Conservation (phyloP, 2,113 vertebrate genomes). For the Chionis minor region DNA sequence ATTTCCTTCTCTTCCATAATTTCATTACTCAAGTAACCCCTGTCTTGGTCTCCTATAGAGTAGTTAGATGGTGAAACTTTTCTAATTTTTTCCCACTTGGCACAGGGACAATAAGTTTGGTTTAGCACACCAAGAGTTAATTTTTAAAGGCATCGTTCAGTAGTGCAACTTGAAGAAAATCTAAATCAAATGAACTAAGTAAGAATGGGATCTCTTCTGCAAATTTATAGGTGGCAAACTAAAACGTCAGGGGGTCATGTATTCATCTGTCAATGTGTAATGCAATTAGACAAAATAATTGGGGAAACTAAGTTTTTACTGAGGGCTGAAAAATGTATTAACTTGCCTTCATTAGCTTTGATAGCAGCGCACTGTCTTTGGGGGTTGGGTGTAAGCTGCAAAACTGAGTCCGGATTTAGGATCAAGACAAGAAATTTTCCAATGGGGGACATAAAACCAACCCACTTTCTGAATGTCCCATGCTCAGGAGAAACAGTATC, state of each 20-base stretch:
- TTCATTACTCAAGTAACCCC: background rate
- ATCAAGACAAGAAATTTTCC: background rate
- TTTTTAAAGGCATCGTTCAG: background rate
- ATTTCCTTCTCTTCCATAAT: background rate
- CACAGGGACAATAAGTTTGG: background rate
- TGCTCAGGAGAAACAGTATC: background rate
- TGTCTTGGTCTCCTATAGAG: background rate
- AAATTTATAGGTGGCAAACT: conserved; percentile 46
- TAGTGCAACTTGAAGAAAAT: background rate
- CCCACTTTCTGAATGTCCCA: background rate
- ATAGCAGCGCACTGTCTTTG: background rate
- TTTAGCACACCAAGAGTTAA: conserved; percentile 25
- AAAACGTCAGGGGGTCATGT: conserved; percentile 58
- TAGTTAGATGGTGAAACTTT: background rate
- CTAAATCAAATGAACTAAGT: conserved; percentile 16
- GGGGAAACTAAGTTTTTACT: conserved; percentile 45
- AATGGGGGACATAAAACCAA: background rate
- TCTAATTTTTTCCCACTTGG: background rate
- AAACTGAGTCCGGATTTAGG: background rate
- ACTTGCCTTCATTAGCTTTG: conserved; percentile 34
- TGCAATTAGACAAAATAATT: conserved; percentile 76
- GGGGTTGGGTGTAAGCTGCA: background rate
- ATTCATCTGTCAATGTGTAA: conserved; percentile 71
- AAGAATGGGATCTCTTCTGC: conserved; percentile 5
- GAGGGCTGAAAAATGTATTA: conserved; percentile 54